Conservation (phyloP, 30 jellyfish, hydroid and myxozoan species). For the Cassiopea andromeda region DNA sequence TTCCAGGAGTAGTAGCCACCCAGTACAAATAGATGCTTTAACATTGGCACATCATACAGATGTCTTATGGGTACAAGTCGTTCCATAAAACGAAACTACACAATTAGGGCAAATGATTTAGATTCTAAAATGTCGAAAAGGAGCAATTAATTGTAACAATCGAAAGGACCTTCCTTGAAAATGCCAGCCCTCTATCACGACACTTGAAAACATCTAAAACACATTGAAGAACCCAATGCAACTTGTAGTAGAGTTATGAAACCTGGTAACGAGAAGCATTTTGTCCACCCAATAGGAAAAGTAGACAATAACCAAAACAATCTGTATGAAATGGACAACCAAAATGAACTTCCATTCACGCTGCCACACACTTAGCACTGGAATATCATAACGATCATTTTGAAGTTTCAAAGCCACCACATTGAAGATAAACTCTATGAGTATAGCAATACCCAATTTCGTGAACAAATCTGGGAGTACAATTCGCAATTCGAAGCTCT, state of each 20-base stretch:
- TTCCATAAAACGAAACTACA: too few relatives aligned
- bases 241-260: not conserved
- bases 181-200: too few relatives aligned
- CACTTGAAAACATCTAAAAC: too few relatives aligned
- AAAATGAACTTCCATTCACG: conserved; percentile 29
- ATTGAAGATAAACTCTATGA: conserved; percentile 11
- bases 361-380: conserved; percentile 18
- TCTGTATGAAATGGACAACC: conserved; percentile 8
- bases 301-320: not conserved
- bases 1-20: too few relatives aligned
- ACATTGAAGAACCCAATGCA: too few relatives aligned
- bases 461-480: not conserved
- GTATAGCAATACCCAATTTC: conserved; percentile 19
- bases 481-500: conserved; percentile 1
- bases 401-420: conserved; percentile 16
- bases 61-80: too few relatives aligned
- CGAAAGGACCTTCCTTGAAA: too few relatives aligned
- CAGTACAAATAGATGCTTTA: too few relatives aligned
- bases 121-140: too few relatives aligned
- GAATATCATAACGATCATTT: not conserved
- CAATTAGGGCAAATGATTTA: too few relatives aligned
- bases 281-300: conserved; percentile 7
- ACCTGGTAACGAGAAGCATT: not conserved
- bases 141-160: too few relatives aligned
- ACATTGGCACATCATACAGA: too few relatives aligned